These are phyloP conservation scores for Drosophila pallidifrons DNA, from an alignment of 1,140 invertebrate genomes.

Conservation along the genomic window DNA sequence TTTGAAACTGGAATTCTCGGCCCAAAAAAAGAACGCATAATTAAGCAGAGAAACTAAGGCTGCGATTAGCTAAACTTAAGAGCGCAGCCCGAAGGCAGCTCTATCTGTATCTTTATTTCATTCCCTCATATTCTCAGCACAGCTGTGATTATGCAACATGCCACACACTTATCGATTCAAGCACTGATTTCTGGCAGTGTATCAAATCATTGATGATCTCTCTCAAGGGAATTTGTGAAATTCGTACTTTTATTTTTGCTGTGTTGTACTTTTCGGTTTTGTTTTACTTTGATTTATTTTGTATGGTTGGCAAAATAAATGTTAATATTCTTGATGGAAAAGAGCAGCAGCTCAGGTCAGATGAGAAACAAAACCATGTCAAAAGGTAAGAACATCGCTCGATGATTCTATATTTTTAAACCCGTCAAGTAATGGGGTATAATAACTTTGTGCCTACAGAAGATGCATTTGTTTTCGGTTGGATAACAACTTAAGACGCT, in stretches of 20 bases:
- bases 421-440: neutral
- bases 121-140: neutral
- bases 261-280: neutral
- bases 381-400: slow-evolving; percentile 13
- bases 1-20: neutral
- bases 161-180: neutral
- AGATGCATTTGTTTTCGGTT: too few species aligned
- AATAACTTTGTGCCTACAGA: too few species aligned
- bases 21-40: neutral
- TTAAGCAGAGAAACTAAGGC: slow-evolving; percentile 15
- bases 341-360: neutral
- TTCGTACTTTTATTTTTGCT: neutral
- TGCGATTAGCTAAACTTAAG: slow-evolving; percentile 3
- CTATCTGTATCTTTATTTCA: neutral
- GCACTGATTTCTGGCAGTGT: slow-evolving; percentile 24
- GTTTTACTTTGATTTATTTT: slow-evolving; percentile 4
- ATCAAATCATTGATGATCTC: slow-evolving; percentile 20
- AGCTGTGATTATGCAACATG: slow-evolving; percentile 3
- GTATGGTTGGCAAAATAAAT: slow-evolving; percentile 25
- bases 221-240: slow-evolving; percentile 5
- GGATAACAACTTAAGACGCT: too few species aligned
- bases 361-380: slow-evolving; percentile 39
- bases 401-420: neutral
- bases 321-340: slow-evolving; percentile 51
- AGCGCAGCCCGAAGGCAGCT: neutral